Evolutionary conservation across 2,888 invertebrate species (phyloP), one percentile per base, ranked within the genome.

Genomic region (Tachina grossa): DNA sequence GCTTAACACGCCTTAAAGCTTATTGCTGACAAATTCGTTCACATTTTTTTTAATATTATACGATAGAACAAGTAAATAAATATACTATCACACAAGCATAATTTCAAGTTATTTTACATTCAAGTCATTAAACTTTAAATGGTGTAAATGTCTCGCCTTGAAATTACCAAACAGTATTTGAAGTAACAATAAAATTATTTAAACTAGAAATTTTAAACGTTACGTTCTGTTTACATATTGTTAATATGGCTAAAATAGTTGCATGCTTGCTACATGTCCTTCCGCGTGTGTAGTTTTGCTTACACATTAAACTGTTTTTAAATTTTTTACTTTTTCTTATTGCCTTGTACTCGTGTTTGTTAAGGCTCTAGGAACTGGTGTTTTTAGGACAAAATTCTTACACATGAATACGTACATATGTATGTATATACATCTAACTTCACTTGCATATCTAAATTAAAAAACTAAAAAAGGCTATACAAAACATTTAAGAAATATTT

Each of bases 111-210:
- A 45, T 80, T 57, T 61, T 1, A 47, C 51, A 69, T 69, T 75
- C 41, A 53, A 81, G 75, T 81, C 59, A 74, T 63, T 69, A 53
- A 55, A 82, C 45, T 76, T 69, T 55, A 82, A 63, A 57, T 76
- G 55, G n/a, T 47, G 69, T 39, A 74, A 81, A 43, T 51, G 72
- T 80, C 49, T 74, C 49, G 74, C 31, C 57, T 74, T 74, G 51
- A 80, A 75, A 66, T 61, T 49, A n/a, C 6, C n/a, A 16, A 22
- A 49, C 59, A 59, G n/a, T 14, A 6, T 19, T 31, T n/a, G 31
- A 49, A n/a, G 14, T 8, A 39, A 31, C 0, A 31, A 59, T n/a
- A 31, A 63, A 49, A 51, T 19, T 16, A 13, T 53, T 31, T 39
- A 47, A 71, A 57, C 45, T 31, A 31, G 5, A 2, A 65, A 66